phyloP scores from a whole-genome alignment of 2,888 invertebrate species.

The Drosophila neonasuta region DNA sequence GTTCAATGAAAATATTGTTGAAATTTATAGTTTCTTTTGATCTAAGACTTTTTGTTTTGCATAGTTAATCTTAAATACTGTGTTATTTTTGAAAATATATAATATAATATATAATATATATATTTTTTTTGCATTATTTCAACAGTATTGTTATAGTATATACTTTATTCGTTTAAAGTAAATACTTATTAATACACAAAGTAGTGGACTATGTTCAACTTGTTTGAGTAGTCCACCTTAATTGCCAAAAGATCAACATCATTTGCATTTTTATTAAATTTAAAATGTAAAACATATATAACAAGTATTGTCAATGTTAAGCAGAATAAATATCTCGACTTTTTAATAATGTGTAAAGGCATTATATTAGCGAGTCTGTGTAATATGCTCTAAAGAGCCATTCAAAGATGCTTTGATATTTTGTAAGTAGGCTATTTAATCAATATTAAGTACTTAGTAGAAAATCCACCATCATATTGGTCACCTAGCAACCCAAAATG shows the following conservation, averaged over 20 bases:
- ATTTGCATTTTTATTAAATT: not conserved
- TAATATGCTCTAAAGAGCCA: not conserved
- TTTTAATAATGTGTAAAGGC: not conserved
- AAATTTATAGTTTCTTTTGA: no score
- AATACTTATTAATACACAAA: not conserved
- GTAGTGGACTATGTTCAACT: no score
- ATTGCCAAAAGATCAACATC: not conserved
- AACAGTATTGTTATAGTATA: no score
- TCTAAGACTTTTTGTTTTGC: no score
- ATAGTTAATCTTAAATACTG: no score
- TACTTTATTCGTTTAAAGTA: not conserved
- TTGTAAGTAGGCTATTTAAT: conserved; percentile 4
- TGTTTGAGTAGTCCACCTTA: not conserved
- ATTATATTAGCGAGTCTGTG: not conserved
- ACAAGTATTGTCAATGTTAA: not conserved
- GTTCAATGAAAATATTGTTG: no score
- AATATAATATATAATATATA: no score
- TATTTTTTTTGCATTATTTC: no score
- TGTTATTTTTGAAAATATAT: no score
- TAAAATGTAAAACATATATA: not conserved
- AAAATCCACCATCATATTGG: conserved; percentile 6
- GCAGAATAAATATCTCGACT: not conserved
- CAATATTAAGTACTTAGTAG: conserved; percentile 8
- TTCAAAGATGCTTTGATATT: not conserved
- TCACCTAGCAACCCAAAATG: not conserved